Conservation (phyloP, 1,140 invertebrate genomes). For the Drosophila asahinai region DNA sequence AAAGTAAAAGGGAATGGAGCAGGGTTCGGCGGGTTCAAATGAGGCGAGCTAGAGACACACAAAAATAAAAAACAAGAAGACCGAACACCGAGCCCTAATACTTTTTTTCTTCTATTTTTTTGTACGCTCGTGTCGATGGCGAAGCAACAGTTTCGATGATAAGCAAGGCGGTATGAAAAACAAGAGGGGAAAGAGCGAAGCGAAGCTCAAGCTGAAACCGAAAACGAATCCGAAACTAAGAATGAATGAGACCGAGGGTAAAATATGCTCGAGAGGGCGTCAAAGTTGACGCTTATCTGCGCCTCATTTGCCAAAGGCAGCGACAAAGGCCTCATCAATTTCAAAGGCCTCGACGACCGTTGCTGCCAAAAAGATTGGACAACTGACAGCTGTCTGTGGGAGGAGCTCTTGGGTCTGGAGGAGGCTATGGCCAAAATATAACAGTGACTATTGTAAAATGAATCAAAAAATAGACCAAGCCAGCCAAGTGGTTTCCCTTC, state of each 20-base stretch:
- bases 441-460: too few relatives aligned
- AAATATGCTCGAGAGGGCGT: slow-evolving; percentile 62
- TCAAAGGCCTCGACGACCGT: slow-evolving; percentile 45
- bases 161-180: slow-evolving; percentile 46
- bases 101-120: slow-evolving; percentile 14
- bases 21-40: slow-evolving; percentile 57
- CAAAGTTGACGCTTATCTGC: slow-evolving; percentile 78
- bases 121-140: slow-evolving; percentile 2
- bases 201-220: slow-evolving; percentile 12
- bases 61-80: slow-evolving; percentile 8
- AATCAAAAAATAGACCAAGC: not conserved
- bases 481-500: not conserved
- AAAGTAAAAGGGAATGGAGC: slow-evolving; percentile 23
- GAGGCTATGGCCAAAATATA: slow-evolving; percentile 19
- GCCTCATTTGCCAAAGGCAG: slow-evolving; percentile 78
- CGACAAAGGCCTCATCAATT: slow-evolving; percentile 77
- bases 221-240: slow-evolving; percentile 32
- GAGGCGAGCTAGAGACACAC: slow-evolving; percentile 38
- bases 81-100: slow-evolving; percentile 3
- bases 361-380: slow-evolving; percentile 50
- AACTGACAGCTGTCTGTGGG: slow-evolving; percentile 59
- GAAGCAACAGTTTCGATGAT: slow-evolving; percentile 52
- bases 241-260: slow-evolving; percentile 29
- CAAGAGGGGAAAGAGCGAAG: slow-evolving; percentile 16
- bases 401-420: slow-evolving; percentile 8